Percentiles rank a stretch among this genome's conserved stretches.
Conservation (phyloP, 1,140 invertebrate species). For the Drosophila persimilis region DNA sequence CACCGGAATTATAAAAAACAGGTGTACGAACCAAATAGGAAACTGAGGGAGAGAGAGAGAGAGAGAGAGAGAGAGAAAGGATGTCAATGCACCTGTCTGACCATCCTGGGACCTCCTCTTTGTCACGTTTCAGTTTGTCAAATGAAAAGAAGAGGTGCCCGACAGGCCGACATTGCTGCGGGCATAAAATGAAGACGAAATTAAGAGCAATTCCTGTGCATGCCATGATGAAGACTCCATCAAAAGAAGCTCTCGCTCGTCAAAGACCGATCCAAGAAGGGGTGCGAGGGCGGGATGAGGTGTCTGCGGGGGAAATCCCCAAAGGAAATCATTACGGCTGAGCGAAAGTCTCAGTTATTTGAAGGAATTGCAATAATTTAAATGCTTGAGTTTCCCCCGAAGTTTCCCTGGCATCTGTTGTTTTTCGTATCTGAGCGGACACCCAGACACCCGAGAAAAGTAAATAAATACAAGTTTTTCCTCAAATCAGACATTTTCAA, state of each 20-base stretch:
- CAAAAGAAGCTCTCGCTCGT: slow-evolving; percentile 3
- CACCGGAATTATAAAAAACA: slow-evolving; percentile 64
- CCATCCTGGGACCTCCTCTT: neutral
- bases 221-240: slow-evolving; percentile 12
- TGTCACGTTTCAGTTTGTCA: slow-evolving; percentile 63
- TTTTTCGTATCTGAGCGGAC: neutral
- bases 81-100: slow-evolving; percentile 44
- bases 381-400: neutral
- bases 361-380: neutral
- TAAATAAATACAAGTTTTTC: neutral
- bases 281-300: slow-evolving; percentile 14
- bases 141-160: slow-evolving; percentile 64
- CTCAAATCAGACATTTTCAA: slow-evolving; percentile 32
- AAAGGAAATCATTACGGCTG: neutral
- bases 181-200: slow-evolving; percentile 32
- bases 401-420: neutral
- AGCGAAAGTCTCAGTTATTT: neutral
- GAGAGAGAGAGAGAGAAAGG: neutral
- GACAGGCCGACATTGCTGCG: slow-evolving; percentile 26
- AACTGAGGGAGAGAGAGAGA: slow-evolving; percentile 12
- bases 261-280: slow-evolving; percentile 33
- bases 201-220: slow-evolving; percentile 11
- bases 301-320: slow-evolving; percentile 57
- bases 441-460: neutral
- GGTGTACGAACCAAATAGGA: slow-evolving; percentile 38